phyloP scores from a whole-genome alignment of 2,113 vertebrate genomes.

The Mobula birostris region DNA sequence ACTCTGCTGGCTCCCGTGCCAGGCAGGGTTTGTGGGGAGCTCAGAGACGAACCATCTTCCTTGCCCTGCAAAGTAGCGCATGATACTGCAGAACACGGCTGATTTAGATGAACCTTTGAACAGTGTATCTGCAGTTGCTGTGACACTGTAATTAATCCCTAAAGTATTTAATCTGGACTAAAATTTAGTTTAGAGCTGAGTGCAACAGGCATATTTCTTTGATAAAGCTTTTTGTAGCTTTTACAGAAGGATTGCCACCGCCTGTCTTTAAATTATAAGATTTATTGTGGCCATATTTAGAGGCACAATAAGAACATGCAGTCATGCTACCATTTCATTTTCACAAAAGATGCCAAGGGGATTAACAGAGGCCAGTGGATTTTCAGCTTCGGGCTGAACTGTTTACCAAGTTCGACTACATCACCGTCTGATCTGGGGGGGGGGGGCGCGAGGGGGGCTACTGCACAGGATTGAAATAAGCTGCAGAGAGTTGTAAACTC shows the following conservation, averaged over 20 bases:
- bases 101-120: conserved; percentile 27
- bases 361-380: background rate
- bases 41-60: background rate
- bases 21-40: background rate
- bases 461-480: too few species aligned
- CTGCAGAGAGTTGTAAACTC: too few species aligned
- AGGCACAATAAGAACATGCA: background rate
- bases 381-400: background rate
- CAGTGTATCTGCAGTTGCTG: conserved; percentile 2
- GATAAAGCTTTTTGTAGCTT: background rate
- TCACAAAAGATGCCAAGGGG: background rate
- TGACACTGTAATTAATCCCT: conserved; percentile 31
- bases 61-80: background rate
- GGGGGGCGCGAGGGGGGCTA: too few species aligned
- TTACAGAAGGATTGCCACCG: background rate
- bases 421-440: too few species aligned
- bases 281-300: background rate
- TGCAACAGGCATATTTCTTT: background rate
- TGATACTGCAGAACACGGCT: background rate
- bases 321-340: background rate
- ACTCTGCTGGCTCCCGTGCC: background rate
- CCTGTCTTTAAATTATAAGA: background rate
- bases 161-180: conserved; percentile 4
- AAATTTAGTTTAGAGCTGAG: background rate
- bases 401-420: too few species aligned